Conservation (phyloP, 2,797 vertebrate species). For the Clarias platycephalus region DNA sequence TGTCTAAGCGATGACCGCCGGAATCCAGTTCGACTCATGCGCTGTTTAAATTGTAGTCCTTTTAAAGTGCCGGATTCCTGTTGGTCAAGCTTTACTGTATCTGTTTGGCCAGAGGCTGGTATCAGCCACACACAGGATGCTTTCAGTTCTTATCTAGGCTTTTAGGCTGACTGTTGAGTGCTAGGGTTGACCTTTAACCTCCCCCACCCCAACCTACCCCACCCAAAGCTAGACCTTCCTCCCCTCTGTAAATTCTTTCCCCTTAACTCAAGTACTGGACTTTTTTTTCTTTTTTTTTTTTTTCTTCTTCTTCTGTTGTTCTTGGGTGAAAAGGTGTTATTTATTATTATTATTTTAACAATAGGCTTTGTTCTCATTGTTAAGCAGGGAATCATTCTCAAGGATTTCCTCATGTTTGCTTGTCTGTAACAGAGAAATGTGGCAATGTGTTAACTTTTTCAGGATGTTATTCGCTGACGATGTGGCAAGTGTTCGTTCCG, state of each 20-base stretch:
- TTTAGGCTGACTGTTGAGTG: slow-evolving; percentile 86
- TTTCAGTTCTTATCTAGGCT: slow-evolving; percentile 86
- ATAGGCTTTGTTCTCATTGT: slow-evolving; percentile 35
- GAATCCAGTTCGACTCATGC: slow-evolving; percentile 41
- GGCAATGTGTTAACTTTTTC: neutral
- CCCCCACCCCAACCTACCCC: slow-evolving; percentile 62
- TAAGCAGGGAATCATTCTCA: slow-evolving; percentile 17
- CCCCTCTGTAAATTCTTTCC: slow-evolving; percentile 76
- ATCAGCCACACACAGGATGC: slow-evolving; percentile 84
- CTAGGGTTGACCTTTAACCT: slow-evolving; percentile 84
- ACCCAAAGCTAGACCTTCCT: slow-evolving; percentile 63
- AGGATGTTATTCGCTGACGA: neutral
- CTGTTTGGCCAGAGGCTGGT: slow-evolving; percentile 72
- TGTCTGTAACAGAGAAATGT: neutral
- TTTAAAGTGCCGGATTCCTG: slow-evolving; percentile 57
- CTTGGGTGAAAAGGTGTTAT: slow-evolving; percentile 53
- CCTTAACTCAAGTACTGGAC: slow-evolving; percentile 59
- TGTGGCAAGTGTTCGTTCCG: neutral
- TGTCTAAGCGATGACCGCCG: slow-evolving; percentile 70
- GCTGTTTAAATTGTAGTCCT: slow-evolving; percentile 38
- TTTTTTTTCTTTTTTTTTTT: slow-evolving; percentile 61
- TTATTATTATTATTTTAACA: slow-evolving; percentile 34
- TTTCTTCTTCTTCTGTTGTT: neutral
- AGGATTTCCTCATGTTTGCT: slow-evolving; percentile 9
- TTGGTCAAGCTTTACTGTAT: slow-evolving; percentile 74